These are phyloP conservation scores for Abrostola triplasia DNA, from an alignment of 2,888 invertebrate species.

Conservation along the genomic window DNA sequence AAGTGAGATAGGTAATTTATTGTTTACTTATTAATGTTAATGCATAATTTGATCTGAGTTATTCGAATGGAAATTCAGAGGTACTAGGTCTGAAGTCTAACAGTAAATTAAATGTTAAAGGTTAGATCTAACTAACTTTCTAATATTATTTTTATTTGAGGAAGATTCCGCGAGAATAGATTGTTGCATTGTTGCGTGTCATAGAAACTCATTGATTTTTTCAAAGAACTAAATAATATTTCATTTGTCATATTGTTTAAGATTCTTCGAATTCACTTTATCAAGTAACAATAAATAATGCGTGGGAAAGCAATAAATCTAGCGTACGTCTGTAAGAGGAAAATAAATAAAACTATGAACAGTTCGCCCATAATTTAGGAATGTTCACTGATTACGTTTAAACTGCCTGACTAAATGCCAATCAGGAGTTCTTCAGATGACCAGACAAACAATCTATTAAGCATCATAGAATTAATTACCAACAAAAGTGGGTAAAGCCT, in stretches of 20 bases:
- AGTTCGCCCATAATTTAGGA: slow-evolving; percentile 29
- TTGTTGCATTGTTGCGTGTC: slow-evolving; percentile 21
- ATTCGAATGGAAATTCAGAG: too few species aligned
- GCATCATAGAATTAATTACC: slow-evolving; percentile 30
- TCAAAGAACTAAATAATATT: slow-evolving; percentile 26
- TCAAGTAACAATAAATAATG: slow-evolving; percentile 30
- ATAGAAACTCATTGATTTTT: slow-evolving; percentile 23
- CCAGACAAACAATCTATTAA: slow-evolving; percentile 24
- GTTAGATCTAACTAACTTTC: background rate
- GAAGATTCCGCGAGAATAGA: slow-evolving; percentile 20
- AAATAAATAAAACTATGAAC: slow-evolving; percentile 34
- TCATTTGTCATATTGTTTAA: slow-evolving; percentile 18
- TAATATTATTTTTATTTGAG: slow-evolving; percentile 1
- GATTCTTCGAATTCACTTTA: slow-evolving; percentile 33
- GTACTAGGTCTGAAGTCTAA: too few species aligned
- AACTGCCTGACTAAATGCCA: slow-evolving; percentile 11
- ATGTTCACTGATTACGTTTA: slow-evolving; percentile 9
- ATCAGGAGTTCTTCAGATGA: slow-evolving; percentile 20
- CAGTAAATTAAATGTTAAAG: too few species aligned
- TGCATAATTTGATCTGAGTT: too few species aligned
- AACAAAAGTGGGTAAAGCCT: slow-evolving; percentile 19
- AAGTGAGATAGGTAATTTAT: background rate
- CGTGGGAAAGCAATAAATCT: slow-evolving; percentile 46
- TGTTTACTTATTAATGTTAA: background rate
- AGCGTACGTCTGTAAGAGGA: slow-evolving; percentile 15